Evolutionary conservation across 2,113 vertebrate genomes (phyloP), one percentile per base, ranked within the genome.

Genomic region (Orycteropus afer): DNA sequence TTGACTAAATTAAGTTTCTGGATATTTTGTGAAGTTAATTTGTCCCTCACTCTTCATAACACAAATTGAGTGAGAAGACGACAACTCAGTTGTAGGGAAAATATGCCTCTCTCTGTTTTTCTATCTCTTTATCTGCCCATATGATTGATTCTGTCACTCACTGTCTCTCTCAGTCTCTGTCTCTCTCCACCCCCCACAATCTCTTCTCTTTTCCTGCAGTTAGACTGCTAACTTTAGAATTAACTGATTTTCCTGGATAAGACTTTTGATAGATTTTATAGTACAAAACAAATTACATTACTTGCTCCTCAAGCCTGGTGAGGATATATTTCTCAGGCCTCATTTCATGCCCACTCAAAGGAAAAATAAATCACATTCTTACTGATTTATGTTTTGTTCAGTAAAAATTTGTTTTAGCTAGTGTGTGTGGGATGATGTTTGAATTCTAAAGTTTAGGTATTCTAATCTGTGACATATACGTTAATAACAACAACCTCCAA

Each of bases 401-500:
- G 9, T 71, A 78, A 81, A 80, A 51, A 65, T 82, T 91, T 92
- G 55, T 69, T 94, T 34, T 49, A 95, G 20, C 22, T 49, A 78
- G 18, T 87, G 7, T n/a, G 5, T 13, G 2, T 55, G 22, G 1
- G 2, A 61, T 61, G 47, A 59, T 34, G 20, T 63, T 82, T 86
- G 40, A 91, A 93, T 94, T 77, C 51, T 77, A 91, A 95, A 27
- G 49, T 49, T 93, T 71, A 80, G 10, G n/a, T 7, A 18, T 25
- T 61, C 7, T 42, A 34, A 20, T 86, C 23, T 71, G 11, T 47
- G 42, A 96, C 3, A 17, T 83, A 65, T 74, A 79, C 40, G 7
- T 63, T 87, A 74, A 45, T 14, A 77, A 55, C 15, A 83, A 89
- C 14, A 73, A 22, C 29, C 37, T 53, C 27, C 51, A n/a, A 79